Evolutionary conservation across 2,797 vertebrate genomes (phyloP).

Genomic region (Microctenopoma lineatum): DNA sequence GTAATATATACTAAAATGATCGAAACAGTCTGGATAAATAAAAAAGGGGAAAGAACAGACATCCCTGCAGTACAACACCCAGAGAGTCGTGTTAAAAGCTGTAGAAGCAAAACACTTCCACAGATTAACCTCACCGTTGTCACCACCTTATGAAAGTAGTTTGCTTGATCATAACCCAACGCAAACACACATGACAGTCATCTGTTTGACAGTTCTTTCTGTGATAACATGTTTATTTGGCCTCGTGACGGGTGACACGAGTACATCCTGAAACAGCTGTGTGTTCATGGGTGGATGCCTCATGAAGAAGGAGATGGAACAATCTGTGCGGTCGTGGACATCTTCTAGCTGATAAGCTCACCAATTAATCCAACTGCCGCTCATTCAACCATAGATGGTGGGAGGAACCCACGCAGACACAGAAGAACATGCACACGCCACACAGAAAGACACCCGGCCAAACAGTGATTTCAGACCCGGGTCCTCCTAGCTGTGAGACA

Average conservation of each 20-base stretch:
- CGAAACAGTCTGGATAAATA: not conserved
- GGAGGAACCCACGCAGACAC: no score
- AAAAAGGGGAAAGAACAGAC: not conserved
- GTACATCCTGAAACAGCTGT: not conserved
- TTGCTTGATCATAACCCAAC: not conserved
- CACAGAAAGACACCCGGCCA: no score
- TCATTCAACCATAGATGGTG: no score
- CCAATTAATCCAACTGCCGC: no score
- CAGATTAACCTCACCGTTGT: not conserved
- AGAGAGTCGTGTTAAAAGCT: not conserved
- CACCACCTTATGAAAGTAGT: not conserved
- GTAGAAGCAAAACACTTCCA: not conserved
- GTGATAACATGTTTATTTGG: not conserved
- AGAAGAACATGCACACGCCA: no score
- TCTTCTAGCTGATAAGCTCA: not conserved
- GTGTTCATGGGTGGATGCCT: not conserved
- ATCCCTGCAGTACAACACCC: not conserved
- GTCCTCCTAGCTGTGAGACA: no score
- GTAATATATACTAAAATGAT: not conserved
- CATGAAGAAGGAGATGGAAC: not conserved
- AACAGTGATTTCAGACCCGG: no score
- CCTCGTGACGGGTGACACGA: not conserved
- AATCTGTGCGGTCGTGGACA: not conserved
- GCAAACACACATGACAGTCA: slow-evolving; percentile 31
- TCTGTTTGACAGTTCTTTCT: not conserved